A percentile compares a stretch with the other conserved stretches of the same genome.
Evolutionary conservation across 2,888 invertebrate genomes (phyloP).

Genomic region (Sepiola atlantica): DNA sequence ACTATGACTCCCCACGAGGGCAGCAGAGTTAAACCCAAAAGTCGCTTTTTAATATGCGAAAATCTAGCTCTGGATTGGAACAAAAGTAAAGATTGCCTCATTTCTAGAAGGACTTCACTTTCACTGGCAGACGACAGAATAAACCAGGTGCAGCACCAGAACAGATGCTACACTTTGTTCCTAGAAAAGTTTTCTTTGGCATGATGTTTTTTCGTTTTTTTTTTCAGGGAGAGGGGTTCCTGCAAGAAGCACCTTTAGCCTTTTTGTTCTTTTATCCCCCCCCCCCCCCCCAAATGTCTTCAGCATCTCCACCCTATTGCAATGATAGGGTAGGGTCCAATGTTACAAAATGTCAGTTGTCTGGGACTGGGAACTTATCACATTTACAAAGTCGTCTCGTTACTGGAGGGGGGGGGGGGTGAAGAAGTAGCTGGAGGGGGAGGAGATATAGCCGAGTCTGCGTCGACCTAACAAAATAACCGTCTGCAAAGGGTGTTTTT

Average conservation of each 20-base stretch:
- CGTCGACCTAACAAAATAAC: neutral
- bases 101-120: too few relatives aligned
- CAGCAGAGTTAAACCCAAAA: too few relatives aligned
- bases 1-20: too few relatives aligned
- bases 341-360: neutral
- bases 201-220: neutral
- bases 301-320: neutral
- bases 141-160: neutral
- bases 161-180: neutral
- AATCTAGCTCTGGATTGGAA: too few relatives aligned
- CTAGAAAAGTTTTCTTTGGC: neutral
- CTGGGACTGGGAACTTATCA: neutral
- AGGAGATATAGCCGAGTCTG: neutral
- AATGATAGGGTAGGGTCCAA: neutral
- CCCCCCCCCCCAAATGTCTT: neutral
- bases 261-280: neutral
- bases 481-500: neutral
- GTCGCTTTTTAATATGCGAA: too few relatives aligned
- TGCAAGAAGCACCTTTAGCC: neutral
- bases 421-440: neutral
- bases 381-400: slow-evolving; percentile 14
- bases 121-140: too few relatives aligned
- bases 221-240: neutral
- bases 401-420: neutral
- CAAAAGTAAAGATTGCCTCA: too few relatives aligned